Percentiles rank a stretch among this genome's conserved stretches.
These are phyloP conservation scores for Eolophus roseicapilla DNA, from an alignment of 2,113 vertebrate species.

Conservation along the genomic window DNA sequence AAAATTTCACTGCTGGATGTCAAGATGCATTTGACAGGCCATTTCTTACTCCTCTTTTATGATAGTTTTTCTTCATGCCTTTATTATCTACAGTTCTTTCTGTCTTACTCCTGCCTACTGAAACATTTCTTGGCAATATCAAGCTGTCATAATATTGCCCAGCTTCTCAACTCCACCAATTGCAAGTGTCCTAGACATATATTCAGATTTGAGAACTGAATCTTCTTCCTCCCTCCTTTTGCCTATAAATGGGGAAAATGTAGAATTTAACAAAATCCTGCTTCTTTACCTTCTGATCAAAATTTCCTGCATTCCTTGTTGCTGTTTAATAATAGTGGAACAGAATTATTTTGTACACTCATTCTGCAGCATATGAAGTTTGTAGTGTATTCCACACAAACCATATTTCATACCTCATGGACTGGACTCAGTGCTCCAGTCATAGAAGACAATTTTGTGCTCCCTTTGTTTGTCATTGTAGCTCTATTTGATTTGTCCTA, in stretches of 20 bases:
- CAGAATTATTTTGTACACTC: neutral
- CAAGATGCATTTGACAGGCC: slow-evolving; percentile 12
- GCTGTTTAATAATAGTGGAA: neutral
- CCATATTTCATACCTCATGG: neutral
- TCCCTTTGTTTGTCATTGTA: neutral
- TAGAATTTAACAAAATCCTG: neutral
- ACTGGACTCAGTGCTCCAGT: neutral
- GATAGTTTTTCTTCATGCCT: neutral
- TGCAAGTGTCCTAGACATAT: neutral
- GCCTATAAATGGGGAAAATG: neutral
- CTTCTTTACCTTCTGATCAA: neutral
- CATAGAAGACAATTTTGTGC: neutral
- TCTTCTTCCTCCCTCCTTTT: neutral
- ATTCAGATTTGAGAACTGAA: neutral
- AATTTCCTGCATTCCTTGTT: neutral
- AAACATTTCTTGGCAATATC: neutral
- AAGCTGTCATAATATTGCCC: neutral
- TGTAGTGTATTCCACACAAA: neutral
- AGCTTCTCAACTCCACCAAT: neutral
- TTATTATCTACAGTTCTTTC: neutral
- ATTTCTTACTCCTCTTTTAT: neutral
- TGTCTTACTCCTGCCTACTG: neutral
- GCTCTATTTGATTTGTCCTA: neutral
- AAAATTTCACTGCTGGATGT: slow-evolving; percentile 21
- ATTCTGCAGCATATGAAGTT: neutral